Evolutionary conservation across 2,888 invertebrate genomes (phyloP).

Genomic region (Lochmaea crataegi): DNA sequence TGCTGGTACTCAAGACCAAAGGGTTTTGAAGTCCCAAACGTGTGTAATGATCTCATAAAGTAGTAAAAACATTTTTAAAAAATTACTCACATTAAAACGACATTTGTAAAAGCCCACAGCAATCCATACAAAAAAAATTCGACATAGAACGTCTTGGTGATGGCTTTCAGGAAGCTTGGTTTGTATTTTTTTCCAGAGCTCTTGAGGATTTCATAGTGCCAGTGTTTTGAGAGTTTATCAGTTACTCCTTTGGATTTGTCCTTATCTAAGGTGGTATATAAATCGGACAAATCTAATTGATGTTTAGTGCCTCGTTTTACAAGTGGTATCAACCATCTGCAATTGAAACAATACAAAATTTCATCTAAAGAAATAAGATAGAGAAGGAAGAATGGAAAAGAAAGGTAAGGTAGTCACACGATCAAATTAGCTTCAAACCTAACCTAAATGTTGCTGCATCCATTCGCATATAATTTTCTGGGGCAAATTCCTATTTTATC

Average conservation of each 20-base stretch:
- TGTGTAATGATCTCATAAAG: too few relatives aligned
- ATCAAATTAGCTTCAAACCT: too few relatives aligned
- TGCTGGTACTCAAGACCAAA: too few relatives aligned
- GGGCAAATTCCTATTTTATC: too few relatives aligned
- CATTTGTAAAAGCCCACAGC: conserved; percentile 68
- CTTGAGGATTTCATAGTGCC: conserved; percentile 72
- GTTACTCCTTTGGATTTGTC: conserved; percentile 75
- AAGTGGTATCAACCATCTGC: conserved; percentile 60
- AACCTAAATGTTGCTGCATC: too few relatives aligned
- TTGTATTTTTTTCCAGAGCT: conserved; percentile 66
- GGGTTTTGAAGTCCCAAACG: too few relatives aligned
- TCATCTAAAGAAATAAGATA: too few relatives aligned
- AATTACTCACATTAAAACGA: conserved; percentile 25
- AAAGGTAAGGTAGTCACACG: too few relatives aligned
- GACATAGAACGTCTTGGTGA: conserved; percentile 74
- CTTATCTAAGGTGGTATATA: conserved; percentile 71
- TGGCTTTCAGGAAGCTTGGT: conserved; percentile 74
- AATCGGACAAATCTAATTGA: conserved; percentile 73
- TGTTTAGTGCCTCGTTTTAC: conserved; percentile 69
- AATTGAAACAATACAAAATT: conserved; percentile 24
- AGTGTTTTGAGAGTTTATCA: conserved; percentile 73
- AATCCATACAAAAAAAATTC: conserved; percentile 73
- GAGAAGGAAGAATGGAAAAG: too few relatives aligned
- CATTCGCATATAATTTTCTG: too few relatives aligned
- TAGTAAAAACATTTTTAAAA: neutral